Conservation (phyloP, 1,140 invertebrate species). For the Triops cancriformis region DNA sequence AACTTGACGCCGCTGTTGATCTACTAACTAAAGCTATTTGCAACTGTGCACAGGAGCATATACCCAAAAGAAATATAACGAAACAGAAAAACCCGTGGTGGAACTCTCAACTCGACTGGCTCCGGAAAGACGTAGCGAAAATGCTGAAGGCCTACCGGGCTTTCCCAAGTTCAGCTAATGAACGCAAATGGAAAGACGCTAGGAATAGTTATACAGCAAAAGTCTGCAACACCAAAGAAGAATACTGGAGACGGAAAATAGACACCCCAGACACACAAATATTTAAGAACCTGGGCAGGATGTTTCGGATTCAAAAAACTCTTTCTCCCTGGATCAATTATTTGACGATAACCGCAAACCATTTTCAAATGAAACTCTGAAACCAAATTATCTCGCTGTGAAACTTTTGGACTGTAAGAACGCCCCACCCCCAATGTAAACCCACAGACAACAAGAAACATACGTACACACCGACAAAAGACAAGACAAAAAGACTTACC, state of each 20-base stretch:
- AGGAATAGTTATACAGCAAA: neutral
- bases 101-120: neutral
- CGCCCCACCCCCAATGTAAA: slow-evolving; percentile 2
- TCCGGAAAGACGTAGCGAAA: neutral
- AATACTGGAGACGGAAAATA: neutral
- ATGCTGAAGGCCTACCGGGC: neutral
- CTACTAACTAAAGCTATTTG: neutral
- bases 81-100: slow-evolving; percentile 15
- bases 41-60: neutral
- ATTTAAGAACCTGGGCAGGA: neutral
- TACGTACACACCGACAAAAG: neutral
- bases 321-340: neutral
- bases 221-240: neutral
- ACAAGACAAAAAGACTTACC: neutral
- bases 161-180: neutral
- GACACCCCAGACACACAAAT: neutral
- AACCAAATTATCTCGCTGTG: slow-evolving; percentile 14
- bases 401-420: slow-evolving; percentile 9
- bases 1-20: neutral
- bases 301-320: too few relatives aligned
- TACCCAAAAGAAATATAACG: slow-evolving; percentile 7
- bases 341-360: neutral
- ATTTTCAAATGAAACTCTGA: neutral
- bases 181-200: slow-evolving; percentile 16
- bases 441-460: neutral